Evolutionary conservation across 2,888 invertebrate genomes (phyloP), one percentile per base, ranked within the genome.

Genomic region (Nasonia oneida): DNA sequence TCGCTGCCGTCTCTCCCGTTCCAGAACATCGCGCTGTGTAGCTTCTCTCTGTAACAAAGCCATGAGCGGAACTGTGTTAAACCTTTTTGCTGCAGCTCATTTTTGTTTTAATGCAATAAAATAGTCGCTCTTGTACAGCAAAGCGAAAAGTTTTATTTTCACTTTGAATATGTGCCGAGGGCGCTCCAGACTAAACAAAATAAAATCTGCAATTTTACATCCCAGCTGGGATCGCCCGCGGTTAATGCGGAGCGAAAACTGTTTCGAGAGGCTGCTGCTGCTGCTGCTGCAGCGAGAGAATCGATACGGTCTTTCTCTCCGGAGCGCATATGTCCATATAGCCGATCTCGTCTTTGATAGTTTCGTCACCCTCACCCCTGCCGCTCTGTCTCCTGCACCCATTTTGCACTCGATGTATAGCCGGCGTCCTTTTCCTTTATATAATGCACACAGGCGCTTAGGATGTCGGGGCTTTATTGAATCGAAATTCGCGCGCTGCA

Each of bases 41-140:
- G 93, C 92, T 91, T 94, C 94, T 90, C 96, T 96, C 96, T 96
- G 95, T 0, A 95, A 95, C 88, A 89, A 90, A 71, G 18, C 37
- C 18, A 77, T 1, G 29, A 61, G 18, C 57, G n/a, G 29, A 76
- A n/a, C 74, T 3, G 8, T 15, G 15, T 12, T 42, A 23, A n/a
- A 53, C 29, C 1, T 64, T 6, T 18, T 18, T 4, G 5, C 5
- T 29, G 29, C 1, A n/a, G 14, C 1, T 71, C 71, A 14, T 71
- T 71, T 39, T 39, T 15, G 4, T 71, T 33, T 71, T 10, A 29
- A 29, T 42, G 15, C 37, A 33, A 33, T 3, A 37, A 37, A 18
- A 18, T 29, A 29, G 1, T 18, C 53, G 18, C 53, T 53, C 53
- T 53, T 18, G 3, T 53, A 3, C 53, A 10, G 15, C 15, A 15